Evolutionary conservation across 2,888 invertebrate genomes (phyloP).

Genomic region (Altica lythri): DNA sequence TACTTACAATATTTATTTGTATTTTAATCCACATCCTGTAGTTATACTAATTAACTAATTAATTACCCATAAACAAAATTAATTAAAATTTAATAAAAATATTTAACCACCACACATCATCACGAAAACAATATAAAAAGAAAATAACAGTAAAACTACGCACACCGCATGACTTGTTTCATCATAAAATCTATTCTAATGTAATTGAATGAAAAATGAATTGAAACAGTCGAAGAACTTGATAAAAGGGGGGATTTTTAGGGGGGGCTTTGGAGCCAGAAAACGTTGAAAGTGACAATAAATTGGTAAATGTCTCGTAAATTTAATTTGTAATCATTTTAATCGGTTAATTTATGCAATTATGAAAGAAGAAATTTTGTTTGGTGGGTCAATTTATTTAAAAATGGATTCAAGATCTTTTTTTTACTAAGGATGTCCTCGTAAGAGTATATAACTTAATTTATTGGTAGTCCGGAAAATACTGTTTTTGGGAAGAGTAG

Average conservation of each 20-base stretch:
- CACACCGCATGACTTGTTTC: constrained; percentile 11
- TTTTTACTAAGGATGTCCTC: too few relatives aligned
- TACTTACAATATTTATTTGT: constrained; percentile 1
- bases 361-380: neutral
- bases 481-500: too few relatives aligned
- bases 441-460: too few relatives aligned
- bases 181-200: constrained; percentile 13
- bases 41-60: neutral
- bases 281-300: constrained; percentile 22
- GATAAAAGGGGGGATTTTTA: constrained; percentile 8
- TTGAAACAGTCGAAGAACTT: constrained; percentile 13
- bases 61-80: constrained; percentile 5
- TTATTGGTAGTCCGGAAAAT: neutral
- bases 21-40: constrained; percentile 8
- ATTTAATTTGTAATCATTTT: constrained; percentile 1
- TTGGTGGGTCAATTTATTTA: neutral
- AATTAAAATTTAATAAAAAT: neutral
- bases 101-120: constrained; percentile 16
- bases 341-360: neutral
- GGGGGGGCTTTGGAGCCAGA: constrained; percentile 17
- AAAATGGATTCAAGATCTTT: too few relatives aligned
- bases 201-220: constrained; percentile 5
- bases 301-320: constrained; percentile 10
- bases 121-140: constrained; percentile 10
- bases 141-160: constrained; percentile 1